Evolutionary conservation across 1,140 invertebrate species (phyloP), one percentile per base, ranked within the genome.

Genomic region (Solen grandis): DNA sequence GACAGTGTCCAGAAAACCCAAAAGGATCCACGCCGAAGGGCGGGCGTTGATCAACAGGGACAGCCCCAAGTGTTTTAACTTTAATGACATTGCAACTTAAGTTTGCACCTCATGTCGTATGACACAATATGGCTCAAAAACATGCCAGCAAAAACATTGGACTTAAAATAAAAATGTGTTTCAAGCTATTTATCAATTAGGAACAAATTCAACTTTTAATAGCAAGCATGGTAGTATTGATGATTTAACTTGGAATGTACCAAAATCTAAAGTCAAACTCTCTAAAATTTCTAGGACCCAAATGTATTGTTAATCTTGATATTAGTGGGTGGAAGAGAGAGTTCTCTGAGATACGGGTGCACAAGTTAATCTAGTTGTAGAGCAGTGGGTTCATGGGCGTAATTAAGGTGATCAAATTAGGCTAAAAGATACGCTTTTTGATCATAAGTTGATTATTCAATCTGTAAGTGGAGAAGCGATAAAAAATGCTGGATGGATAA

Each of bases 301-400:
- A 72, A 62, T 81, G 78, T 63, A 19, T 62, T 19, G 57, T 81
- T 19, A 60, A 63, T 25, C 19, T 41, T 54, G 33, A 5, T 4
- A 27, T 72, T 14, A 33, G 52, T 29, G 69, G 38, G 33, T 70
- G 14, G 4, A 19, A 10, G 57, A 19, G 5, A 46, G 14, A 36
- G 27, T 60, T 19, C 36, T 81, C 29, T 81, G 78, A 69, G 78
- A 81, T 27, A 81, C 78, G n/a, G 78, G 78, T 8, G 46, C 68
- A 13, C 66, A 81, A 41, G 78, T 81, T 22, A 72, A 36, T 16
- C 19, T 73, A 13, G n/a, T 81, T 8, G 5, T n/a, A 19, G 5
- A 22, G 22, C 27, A 60, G 22, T 81, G 38, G 41, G n/a, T 73
- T 52, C 66, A 13, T 19, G 29, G 19, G 13, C 25, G 31, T n/a